A percentile compares a stretch with the other conserved stretches of the same genome.
phyloP scores from a whole-genome alignment of 2,888 invertebrate species.

The Cheilosia vulpina region DNA sequence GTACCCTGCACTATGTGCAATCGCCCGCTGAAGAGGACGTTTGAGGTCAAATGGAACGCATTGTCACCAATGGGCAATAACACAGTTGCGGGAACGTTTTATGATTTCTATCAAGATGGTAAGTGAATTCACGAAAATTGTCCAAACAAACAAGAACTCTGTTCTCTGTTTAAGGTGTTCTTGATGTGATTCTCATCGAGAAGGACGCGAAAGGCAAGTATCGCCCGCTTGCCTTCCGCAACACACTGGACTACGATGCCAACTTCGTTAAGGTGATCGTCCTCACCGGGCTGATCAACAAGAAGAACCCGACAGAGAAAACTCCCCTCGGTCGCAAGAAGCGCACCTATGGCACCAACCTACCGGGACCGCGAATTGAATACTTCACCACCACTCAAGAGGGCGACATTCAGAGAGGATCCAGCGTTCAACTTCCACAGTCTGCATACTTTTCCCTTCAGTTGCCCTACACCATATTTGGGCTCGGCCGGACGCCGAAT shows the following conservation, averaged over 20 bases:
- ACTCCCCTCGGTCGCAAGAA: slow-evolving; percentile 90
- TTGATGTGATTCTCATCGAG: slow-evolving; percentile 93
- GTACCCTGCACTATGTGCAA: slow-evolving; percentile 88
- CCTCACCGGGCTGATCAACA: slow-evolving; percentile 91
- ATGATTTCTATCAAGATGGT: slow-evolving; percentile 97
- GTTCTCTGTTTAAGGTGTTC: slow-evolving; percentile 83
- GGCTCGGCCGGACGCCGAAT: slow-evolving; percentile 98
- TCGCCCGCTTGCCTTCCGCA: slow-evolving; percentile 91
- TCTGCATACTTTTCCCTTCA: slow-evolving; percentile 97
- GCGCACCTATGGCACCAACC: slow-evolving; percentile 93
- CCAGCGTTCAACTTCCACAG: slow-evolving; percentile 94
- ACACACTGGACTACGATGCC: slow-evolving; percentile 95
- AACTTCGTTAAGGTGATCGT: slow-evolving; percentile 98
- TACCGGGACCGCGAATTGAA: slow-evolving; percentile 94
- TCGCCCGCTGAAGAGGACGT: slow-evolving; percentile 86
- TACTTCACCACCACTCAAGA: slow-evolving; percentile 95
- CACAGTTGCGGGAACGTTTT: slow-evolving; percentile 94
- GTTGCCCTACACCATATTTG: slow-evolving; percentile 97
- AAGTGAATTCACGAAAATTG: neutral
- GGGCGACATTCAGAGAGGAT: slow-evolving; percentile 90
- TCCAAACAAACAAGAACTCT: neutral
- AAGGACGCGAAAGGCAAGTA: slow-evolving; percentile 84
- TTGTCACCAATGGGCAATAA: slow-evolving; percentile 89
- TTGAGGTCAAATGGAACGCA: slow-evolving; percentile 90
- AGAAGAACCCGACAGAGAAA: slow-evolving; percentile 88